Evolutionary conservation across 92 coral and sea anemone genomes (phyloP), one percentile per base, ranked within the genome.

Genomic region (Virgularia gustaviana): DNA sequence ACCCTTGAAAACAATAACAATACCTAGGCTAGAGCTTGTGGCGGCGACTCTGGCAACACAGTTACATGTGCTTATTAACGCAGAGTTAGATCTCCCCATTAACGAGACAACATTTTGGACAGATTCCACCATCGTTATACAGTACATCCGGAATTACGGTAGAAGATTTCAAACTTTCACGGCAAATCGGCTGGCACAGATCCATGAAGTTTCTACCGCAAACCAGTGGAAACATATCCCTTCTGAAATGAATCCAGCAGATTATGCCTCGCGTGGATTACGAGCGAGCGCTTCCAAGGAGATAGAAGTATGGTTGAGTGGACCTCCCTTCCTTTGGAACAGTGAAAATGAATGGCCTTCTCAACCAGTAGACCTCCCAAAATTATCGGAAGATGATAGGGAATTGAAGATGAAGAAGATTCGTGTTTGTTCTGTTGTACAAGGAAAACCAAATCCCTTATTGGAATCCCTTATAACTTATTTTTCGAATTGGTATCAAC

Each of bases 91-190:
- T 36, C 23, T 71, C 15, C 42, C 60, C 23, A 32, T 72, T 29
- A 35, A 71, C 27, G 59, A 78, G 24, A 60, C 80, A 4, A 10
- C 31, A 7, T 78, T 62, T 42, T 83, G 88, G 88, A 78, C 88
- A 12, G 88, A 83, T 42, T 60, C 80, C 3, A 72, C 64, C 13
- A 34, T 63, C 11, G 88, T 83, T 33, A 70, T 78, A 6, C 79
- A 65, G n/a, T 83, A 83, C 70, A 54, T 83, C 16, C 39, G 63
- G 22, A 83, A 83, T 37, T 63, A 72, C 33, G 34, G 71, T 2
- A 54, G 52, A 32, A 36, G 83, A 42, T 83, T 77, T 36, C 66
- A 63, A 36, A 66, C 72, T 3, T 81, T 76, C 51, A 73, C 68
- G 32, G 63, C 86, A 2, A 81, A 81, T 49, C 51, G 81, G 28